Evolutionary conservation across 2,113 vertebrate species (phyloP).

Genomic region (Hippocampus comes): DNA sequence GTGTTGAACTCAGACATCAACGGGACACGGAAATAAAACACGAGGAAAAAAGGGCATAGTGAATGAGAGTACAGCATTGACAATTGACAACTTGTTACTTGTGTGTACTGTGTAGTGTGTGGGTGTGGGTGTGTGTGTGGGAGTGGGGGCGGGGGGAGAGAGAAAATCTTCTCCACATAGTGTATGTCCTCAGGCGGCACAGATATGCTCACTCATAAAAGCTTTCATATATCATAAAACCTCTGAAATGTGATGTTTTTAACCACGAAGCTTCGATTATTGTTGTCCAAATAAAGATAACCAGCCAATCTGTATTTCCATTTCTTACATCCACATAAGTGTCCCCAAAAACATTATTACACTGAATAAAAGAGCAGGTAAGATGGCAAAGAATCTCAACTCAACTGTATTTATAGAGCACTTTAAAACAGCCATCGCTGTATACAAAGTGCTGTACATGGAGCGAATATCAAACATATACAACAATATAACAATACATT

Average conservation of each 20-base stretch:
- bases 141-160: not conserved
- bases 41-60: slow-evolving; percentile 13
- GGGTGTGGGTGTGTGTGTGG: slow-evolving; percentile 5
- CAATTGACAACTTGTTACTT: slow-evolving; percentile 14
- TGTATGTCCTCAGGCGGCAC: slow-evolving; percentile 26
- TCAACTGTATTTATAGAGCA: no score
- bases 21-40: slow-evolving; percentile 20
- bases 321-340: not conserved
- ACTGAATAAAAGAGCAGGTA: not conserved
- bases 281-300: not conserved
- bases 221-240: slow-evolving; percentile 30
- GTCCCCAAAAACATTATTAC: not conserved
- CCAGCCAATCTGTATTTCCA: not conserved
- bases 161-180: slow-evolving; percentile 16
- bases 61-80: slow-evolving; percentile 16
- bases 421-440: no score
- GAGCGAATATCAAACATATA: no score
- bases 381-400: not conserved
- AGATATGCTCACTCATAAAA: slow-evolving; percentile 30
- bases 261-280: slow-evolving; percentile 26
- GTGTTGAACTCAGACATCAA: slow-evolving; percentile 22
- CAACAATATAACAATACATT: no score
- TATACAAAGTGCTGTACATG: no score
- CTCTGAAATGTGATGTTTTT: slow-evolving; percentile 30
- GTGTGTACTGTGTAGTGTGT: not conserved